Percentiles rank a stretch among this genome's conserved stretches.
These are phyloP conservation scores for Psilopogon haemacephalus DNA, from an alignment of 2,113 vertebrate genomes.

Conservation along the genomic window DNA sequence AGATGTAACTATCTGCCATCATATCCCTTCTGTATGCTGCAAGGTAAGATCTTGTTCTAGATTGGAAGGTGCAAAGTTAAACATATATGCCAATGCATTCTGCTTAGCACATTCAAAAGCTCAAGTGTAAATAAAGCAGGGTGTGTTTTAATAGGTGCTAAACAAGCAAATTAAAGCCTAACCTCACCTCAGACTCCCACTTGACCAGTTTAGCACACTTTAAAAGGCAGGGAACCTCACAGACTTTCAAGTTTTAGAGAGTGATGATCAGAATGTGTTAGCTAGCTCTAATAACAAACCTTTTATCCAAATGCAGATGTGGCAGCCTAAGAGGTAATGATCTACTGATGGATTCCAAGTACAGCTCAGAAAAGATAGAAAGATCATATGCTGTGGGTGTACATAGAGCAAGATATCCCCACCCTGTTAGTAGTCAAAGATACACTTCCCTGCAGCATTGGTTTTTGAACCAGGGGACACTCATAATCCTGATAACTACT, in stretches of 20 bases:
- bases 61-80: conserved; percentile 30
- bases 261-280: conserved; percentile 24
- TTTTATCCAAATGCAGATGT: not conserved
- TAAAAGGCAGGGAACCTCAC: conserved; percentile 16
- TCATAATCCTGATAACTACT: not conserved
- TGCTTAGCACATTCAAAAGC: conserved; percentile 8
- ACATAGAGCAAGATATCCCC: conserved; percentile 26
- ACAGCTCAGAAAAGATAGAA: conserved; percentile 4
- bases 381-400: not conserved
- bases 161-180: conserved; percentile 52
- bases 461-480: not conserved
- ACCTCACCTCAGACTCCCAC: conserved; percentile 27
- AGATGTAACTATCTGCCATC: not conserved
- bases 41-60: conserved; percentile 10
- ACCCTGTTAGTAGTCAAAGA: not conserved
- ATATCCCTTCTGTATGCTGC: not conserved
- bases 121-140: conserved; percentile 31
- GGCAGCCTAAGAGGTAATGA: not conserved
- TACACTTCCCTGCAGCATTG: not conserved
- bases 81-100: not conserved
- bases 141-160: conserved; percentile 56
- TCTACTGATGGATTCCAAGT: not conserved
- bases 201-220: conserved; percentile 34
- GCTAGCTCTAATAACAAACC: conserved; percentile 1
- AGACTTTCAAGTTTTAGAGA: conserved; percentile 34